These are phyloP conservation scores for Bungarus multicinctus DNA, from an alignment of 2,113 vertebrate genomes.

Conservation along the genomic window DNA sequence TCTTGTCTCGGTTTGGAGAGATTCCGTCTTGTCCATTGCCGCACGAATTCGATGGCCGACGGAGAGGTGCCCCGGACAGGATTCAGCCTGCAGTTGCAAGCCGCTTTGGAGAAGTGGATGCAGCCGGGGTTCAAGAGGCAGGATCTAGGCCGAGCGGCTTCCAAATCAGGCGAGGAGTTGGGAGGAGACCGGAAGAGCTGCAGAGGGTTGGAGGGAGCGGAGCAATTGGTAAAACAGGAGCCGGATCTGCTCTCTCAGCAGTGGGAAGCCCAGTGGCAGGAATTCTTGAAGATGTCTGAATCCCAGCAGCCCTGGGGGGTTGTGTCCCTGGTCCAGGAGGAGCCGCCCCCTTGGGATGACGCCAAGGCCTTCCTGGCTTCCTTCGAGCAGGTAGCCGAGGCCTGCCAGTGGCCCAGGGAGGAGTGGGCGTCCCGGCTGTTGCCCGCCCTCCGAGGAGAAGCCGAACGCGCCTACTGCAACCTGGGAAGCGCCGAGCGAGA, in stretches of 20 bases:
- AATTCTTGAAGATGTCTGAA: neutral
- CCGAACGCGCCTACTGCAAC: neutral
- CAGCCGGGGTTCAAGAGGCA: neutral
- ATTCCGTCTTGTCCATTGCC: neutral
- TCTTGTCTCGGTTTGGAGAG: neutral
- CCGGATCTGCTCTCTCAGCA: neutral
- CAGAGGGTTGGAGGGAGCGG: neutral
- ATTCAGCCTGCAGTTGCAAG: neutral
- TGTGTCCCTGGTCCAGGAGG: neutral
- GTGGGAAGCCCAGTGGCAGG: constrained; percentile 18
- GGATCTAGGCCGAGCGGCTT: neutral
- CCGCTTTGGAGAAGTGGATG: constrained; percentile 1
- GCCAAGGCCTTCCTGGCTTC: constrained; percentile 5
- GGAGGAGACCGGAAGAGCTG: neutral
- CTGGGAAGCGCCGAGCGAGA: neutral
- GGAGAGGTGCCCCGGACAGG: neutral
- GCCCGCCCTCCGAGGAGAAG: constrained; percentile 8
- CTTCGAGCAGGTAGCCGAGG: constrained; percentile 8
- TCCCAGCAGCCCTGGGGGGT: neutral
- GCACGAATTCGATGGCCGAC: neutral
- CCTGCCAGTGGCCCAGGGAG: neutral
- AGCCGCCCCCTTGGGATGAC: neutral
- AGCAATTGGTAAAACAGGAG: neutral
- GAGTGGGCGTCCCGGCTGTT: neutral
- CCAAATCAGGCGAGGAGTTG: neutral